These are phyloP conservation scores for Luperina testacea DNA, from an alignment of 2,888 invertebrate genomes.

Conservation along the genomic window DNA sequence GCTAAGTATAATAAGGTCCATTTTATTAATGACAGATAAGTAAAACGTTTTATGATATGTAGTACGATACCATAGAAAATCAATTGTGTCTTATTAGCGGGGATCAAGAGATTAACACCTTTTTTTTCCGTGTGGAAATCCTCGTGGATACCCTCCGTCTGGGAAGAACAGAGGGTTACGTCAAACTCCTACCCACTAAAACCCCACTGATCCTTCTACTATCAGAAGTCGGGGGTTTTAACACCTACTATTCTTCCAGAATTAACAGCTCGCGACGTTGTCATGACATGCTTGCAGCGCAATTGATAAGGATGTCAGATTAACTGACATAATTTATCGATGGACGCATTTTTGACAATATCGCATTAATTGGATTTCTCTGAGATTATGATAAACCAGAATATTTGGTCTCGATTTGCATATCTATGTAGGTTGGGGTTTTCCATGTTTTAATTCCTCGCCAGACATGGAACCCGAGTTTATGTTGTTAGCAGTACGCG, in stretches of 20 bases:
- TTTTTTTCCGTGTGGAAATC: no score
- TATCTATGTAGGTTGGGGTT: conserved; percentile 36
- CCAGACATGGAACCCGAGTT: background rate
- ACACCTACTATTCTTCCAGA: background rate
- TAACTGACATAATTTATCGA: conserved; percentile 12
- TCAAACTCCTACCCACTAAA: background rate
- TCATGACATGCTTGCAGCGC: background rate
- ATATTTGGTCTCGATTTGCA: conserved; percentile 1
- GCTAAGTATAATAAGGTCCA: background rate
- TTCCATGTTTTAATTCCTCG: background rate
- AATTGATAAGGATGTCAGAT: conserved; percentile 6
- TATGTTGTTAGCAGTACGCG: background rate
- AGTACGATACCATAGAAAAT: no score
- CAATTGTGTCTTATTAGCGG: no score
- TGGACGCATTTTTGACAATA: background rate
- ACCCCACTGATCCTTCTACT: background rate
- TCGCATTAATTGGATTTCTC: conserved; percentile 9
- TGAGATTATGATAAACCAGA: conserved; percentile 37
- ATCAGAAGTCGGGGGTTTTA: background rate
- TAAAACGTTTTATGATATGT: no score
- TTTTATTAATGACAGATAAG: no score
- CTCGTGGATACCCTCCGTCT: background rate
- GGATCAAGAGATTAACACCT: no score
- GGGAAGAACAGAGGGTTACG: background rate
- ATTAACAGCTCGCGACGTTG: background rate